phyloP scores from a whole-genome alignment of 1,140 invertebrate genomes.

The Caerostris darwini region DNA sequence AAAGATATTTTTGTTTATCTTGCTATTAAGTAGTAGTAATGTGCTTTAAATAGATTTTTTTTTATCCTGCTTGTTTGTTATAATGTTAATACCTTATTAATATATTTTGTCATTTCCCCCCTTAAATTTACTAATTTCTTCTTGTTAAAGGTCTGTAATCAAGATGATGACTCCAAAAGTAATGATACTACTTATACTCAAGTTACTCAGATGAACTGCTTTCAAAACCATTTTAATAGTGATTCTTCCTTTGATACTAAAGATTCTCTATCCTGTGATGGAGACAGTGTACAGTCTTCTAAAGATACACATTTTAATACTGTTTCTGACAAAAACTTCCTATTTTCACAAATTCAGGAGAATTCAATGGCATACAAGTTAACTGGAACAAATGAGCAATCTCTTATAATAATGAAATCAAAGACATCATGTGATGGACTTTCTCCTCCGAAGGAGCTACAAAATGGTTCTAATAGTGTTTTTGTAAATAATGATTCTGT shows the following conservation, averaged over 20 bases:
- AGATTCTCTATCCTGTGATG: constrained; percentile 63
- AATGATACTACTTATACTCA: constrained; percentile 43
- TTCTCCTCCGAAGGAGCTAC: constrained; percentile 65
- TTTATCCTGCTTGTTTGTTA: too few relatives aligned
- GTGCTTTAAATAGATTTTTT: too few relatives aligned
- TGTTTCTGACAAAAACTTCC: constrained; percentile 61
- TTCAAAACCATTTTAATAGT: constrained; percentile 65
- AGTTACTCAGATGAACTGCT: constrained; percentile 53
- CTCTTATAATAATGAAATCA: constrained; percentile 49
- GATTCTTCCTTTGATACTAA: constrained; percentile 69
- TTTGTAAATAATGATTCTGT: constrained; percentile 67
- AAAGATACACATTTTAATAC: constrained; percentile 62
- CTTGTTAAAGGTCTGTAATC: constrained; percentile 78
- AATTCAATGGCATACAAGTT: constrained; percentile 52
- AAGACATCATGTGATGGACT: constrained; percentile 65
- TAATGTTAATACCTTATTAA: too few relatives aligned
- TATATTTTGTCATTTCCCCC: background rate
- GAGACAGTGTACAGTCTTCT: constrained; percentile 54
- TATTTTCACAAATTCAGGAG: constrained; percentile 44
- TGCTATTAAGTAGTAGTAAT: too few relatives aligned
- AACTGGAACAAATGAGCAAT: constrained; percentile 34
- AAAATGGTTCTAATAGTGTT: constrained; percentile 66
- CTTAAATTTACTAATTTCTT: constrained; percentile 75
- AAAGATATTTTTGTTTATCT: too few relatives aligned
- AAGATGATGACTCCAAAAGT: constrained; percentile 78